Base-by-base conservation (phyloP, 1,140 invertebrate species). In the Heliconius nattereri region DNA sequence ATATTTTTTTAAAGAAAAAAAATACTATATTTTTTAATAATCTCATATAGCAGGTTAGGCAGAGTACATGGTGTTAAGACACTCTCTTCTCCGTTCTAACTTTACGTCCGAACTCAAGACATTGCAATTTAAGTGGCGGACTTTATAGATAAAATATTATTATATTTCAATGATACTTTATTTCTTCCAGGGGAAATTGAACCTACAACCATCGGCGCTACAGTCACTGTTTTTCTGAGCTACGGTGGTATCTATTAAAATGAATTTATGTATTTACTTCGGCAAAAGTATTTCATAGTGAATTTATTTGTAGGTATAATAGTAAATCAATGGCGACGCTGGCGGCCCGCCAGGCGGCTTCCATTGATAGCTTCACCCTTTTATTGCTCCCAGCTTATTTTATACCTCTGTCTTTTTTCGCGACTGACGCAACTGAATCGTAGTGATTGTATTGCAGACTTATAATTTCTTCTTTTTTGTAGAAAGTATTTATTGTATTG, bases 291-390 rank as follows among this genome's bases (percentile, higher is more conserved):
- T 60, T 60, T n/a, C 57, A 60, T 60, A 66, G 60, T 16, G 57
- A 23, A 66, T 26, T 13, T 60, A 60, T 23, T 23, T 23, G 54
- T 60, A 60, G n/a, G 54, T 60, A 60, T 60, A 66, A 26, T 66
- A 26, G 23, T 66, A 66, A 29, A 66, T 66, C 13, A 66, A 66
- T 66, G 60, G 23, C 13, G 13, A 29, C 5, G 32, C 54, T 78
- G 78, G 78, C 78, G 73, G 60, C 16, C n/a, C 71, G 72, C 78
- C 78, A 78, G 72, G 78, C 78, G 72, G 37, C 52, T 78, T 11
- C 78, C 32, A 78, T 78, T 78, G 72, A 75, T 78, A 75, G 71
- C 78, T 74, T 78, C 26, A 66, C 40, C 78, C 54, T 74, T 75
- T 78, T 78, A 70, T 74, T 70, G 54, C 57, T 60, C 29, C 32